Evolutionary conservation across 2,888 invertebrate species (phyloP), one percentile per base, ranked within the genome.

Genomic region (Ectemnius continuus): DNA sequence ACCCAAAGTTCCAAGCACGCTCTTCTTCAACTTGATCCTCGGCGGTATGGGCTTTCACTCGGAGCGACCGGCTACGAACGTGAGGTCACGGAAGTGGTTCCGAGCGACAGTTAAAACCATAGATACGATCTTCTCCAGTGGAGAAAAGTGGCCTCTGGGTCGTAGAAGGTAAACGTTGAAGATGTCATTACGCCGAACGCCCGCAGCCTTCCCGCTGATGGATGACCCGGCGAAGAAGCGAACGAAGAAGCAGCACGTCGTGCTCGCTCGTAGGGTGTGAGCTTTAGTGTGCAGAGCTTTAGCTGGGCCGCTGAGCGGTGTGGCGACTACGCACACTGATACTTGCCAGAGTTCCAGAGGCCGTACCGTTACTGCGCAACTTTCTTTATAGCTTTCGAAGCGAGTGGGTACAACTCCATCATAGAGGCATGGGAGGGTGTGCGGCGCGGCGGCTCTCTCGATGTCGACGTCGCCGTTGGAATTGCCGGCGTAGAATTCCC

Each of bases 331-430:
- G 36, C 36, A 11, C 36, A 11, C 36, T 36, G 36, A 36, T 36
- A 36, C 36, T 36, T 36, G 36, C 11, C 36, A 8, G 36, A 36
- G 36, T 36, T 36, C 11, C 36, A 8, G 36, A 11, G 36, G 36
- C 36, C 60, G 16, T 59, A 65, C 58, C 62, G 47, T 78, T 78
- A 70, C 59, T 61, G 68, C 64, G 56, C 61, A 81, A 83, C 70
- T 85, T 82, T 75, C 76, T 85, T 85, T 76, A 78, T 58, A 77
- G 62, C 73, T 67, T 57, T 76, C 69, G 52, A 66, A 58, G 46
- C 58, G 56, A 74, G 70, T 63, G 6, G 8, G 8, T 36, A 63
- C 75, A 78, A 71, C 75, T 85, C 84, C 76, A 77, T 85, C 79
- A 79, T 76, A 76, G 76, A 74, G 66, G 62, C 28, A 23, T 69